Conservation (phyloP, 2,888 invertebrate genomes). For the Drymonia ruficornis region DNA sequence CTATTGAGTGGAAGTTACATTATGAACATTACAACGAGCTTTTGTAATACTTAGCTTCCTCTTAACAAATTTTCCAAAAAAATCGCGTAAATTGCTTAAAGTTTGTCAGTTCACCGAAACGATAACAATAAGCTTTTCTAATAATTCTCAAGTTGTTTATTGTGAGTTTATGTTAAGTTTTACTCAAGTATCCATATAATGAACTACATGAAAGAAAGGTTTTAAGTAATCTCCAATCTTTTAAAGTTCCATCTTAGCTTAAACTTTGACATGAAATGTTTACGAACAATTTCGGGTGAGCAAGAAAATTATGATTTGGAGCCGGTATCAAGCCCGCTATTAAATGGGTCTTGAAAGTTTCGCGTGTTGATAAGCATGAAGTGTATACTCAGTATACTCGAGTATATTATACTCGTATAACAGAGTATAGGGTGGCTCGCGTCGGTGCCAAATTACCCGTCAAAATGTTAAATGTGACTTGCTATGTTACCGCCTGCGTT, state of each 20-base stretch:
- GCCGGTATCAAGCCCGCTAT: background rate
- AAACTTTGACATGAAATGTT: background rate
- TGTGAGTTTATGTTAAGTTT: too few species aligned
- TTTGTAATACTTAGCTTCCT: too few species aligned
- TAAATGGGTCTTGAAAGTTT: background rate
- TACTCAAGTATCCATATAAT: too few species aligned
- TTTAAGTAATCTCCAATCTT: background rate
- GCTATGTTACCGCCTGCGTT: constrained; percentile 26
- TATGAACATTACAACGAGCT: too few species aligned
- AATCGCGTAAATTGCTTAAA: too few species aligned
- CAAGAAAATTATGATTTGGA: background rate
- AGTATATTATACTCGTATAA: constrained; percentile 38
- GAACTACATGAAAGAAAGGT: background rate
- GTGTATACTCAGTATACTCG: constrained; percentile 5
- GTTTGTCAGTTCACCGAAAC: too few species aligned
- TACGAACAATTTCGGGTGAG: background rate
- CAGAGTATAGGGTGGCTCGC: constrained; percentile 49
- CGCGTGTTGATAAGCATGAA: background rate
- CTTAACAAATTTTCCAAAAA: too few species aligned
- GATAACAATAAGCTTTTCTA: too few species aligned
- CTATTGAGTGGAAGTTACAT: constrained; percentile 1
- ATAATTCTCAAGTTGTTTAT: too few species aligned
- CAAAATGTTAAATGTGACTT: constrained; percentile 69
- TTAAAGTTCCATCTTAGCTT: background rate
- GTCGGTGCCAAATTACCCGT: constrained; percentile 69